Conservation (phyloP, 2,888 invertebrate species). For the Drosophila conformis region DNA sequence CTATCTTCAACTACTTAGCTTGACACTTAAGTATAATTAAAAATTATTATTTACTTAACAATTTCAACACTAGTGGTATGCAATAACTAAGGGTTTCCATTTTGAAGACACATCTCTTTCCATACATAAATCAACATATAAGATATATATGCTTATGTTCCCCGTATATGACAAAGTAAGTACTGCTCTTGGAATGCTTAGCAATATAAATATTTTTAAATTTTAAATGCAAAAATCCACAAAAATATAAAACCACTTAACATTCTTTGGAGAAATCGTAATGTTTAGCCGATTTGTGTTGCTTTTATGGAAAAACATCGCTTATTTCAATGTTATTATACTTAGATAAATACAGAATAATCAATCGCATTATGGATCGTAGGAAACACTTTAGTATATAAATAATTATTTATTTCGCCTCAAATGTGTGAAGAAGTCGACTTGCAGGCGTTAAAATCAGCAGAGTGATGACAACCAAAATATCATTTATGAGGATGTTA, state of each 20-base stretch:
- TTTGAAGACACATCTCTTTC: background rate
- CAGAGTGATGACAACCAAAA: background rate
- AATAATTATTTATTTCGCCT: background rate
- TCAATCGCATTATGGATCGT: background rate
- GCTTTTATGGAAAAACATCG: background rate
- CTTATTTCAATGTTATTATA: background rate
- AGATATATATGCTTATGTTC: background rate
- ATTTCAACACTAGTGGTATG: conserved; percentile 51
- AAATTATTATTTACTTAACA: conserved; percentile 60
- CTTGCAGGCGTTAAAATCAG: background rate
- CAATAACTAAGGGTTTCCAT: conserved; percentile 15
- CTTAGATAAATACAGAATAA: background rate
- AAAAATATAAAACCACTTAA: background rate
- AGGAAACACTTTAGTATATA: background rate
- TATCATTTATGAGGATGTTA: background rate
- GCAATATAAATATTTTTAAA: background rate
- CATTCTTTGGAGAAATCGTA: background rate
- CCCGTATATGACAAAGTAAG: background rate
- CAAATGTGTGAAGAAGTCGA: background rate
- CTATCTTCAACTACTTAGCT: conserved; percentile 20
- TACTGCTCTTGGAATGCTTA: background rate
- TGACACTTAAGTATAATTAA: conserved; percentile 66
- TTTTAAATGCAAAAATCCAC: background rate
- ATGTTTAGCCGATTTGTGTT: background rate
- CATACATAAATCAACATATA: background rate